Evolutionary conservation across 2,113 vertebrate genomes (phyloP), one percentile per base, ranked within the genome.

Genomic region (Mormoops blainvillei): DNA sequence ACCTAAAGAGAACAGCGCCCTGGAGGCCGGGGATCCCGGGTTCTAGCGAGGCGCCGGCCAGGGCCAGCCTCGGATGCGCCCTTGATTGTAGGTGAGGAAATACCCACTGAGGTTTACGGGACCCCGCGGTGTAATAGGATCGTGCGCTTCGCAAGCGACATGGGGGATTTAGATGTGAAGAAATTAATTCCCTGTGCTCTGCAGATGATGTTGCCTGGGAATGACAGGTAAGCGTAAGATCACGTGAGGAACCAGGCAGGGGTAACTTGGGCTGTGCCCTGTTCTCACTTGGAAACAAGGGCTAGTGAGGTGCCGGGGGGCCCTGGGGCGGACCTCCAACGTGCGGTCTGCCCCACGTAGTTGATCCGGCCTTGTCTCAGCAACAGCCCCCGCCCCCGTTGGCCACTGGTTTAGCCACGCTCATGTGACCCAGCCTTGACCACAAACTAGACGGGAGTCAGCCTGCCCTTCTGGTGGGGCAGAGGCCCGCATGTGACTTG

Each of bases 1-100:
- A 56, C 36, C 9, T 2, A n/a, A 9, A n/a, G 19, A 76, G 26
- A 77, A 7, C 24, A 38, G 81, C 31, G 10, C 19, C 73, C 19
- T 0, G 3, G 74, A 84, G 45, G 52, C 63, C n/a, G 16, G 58
- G 71, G 74, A 33, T 38, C 22, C 33, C 12, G 18, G 15, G 12
- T 5, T 22, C n/a, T 26, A 33, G 19, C 12, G 54, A 71, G 81
- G 56, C 31, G 12, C 5, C 41, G 52, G 33, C 38, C 45, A 50
- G 41, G 36, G 15, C 61, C 13, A 31, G 45, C 0, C 0, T 4
- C 7, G 48, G 68, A 43, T 4, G 1, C 1, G 36, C 56, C 50
- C 45, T 7, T 3, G 82, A 80, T 48, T 50, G 3, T 68, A 71
- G 43, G 67, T 11, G 12, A 36, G n/a, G 24, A 82, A 48, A n/a